phyloP scores from a whole-genome alignment of 2,797 vertebrate species.

The Numenius phaeopus region DNA sequence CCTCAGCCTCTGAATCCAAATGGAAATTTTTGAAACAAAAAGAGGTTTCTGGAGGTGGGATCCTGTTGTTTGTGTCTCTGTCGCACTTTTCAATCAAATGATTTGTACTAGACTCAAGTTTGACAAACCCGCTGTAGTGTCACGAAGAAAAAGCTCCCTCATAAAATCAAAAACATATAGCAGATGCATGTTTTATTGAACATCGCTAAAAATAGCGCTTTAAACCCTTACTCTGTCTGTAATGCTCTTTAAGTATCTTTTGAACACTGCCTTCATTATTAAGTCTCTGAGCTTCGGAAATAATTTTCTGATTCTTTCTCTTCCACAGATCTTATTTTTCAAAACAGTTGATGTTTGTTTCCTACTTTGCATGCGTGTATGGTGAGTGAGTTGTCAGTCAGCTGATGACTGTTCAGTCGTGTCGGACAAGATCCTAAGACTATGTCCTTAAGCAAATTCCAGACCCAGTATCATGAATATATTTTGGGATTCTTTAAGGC shows the following conservation, averaged over 20 bases:
- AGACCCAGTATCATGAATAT: neutral
- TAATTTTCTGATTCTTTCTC: conserved; percentile 63
- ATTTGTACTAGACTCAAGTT: conserved; percentile 55
- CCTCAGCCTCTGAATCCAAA: conserved; percentile 28
- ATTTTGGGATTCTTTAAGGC: neutral
- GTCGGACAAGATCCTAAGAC: neutral
- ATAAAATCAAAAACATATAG: conserved; percentile 74
- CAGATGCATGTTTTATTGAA: conserved; percentile 75
- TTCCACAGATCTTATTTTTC: conserved; percentile 43
- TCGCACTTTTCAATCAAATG: conserved; percentile 46
- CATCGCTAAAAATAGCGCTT: conserved; percentile 65
- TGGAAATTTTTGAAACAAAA: conserved; percentile 51
- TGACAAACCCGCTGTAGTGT: conserved; percentile 41
- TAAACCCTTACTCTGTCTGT: conserved; percentile 71
- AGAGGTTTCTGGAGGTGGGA: conserved; percentile 33
- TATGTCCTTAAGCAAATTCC: conserved; percentile 3
- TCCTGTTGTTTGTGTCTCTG: conserved; percentile 44
- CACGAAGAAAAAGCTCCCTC: conserved; percentile 42
- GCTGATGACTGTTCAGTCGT: neutral
- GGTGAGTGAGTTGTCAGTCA: conserved; percentile 40
- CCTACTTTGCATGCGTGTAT: neutral
- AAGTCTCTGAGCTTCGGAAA: conserved; percentile 65
- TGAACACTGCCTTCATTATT: conserved; percentile 70
- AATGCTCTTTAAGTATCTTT: conserved; percentile 73
- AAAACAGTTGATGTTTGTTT: conserved; percentile 20